Base-by-base conservation (phyloP, 2,888 invertebrate species). In the Orchestes rusci region DNA sequence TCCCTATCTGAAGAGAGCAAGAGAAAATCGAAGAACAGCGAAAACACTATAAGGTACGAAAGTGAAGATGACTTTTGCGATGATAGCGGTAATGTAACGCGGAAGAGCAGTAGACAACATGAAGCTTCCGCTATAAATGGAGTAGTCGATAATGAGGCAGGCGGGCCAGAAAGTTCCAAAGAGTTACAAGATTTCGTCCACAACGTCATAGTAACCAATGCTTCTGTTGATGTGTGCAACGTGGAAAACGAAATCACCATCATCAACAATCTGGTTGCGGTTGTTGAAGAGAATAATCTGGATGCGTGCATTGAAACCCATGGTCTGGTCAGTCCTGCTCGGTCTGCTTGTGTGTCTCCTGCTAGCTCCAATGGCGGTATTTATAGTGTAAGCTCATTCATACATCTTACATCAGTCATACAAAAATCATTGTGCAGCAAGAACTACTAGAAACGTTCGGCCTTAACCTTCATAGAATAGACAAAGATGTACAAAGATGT, bases 401-500 rank as follows among this genome's bases (percentile, higher is more conserved):
- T 31, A n/a, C 7, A 10, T 31, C 13, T 12, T 31, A 31, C 12
- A 31, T 7, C 7, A 10, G 27, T 8, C 27, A 8, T 23, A 23
- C 27, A 23, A 23, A 23, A 34, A 34, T 34, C 1, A 34, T 34
- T 7, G 74, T 73, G 32, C 69, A 92, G 87, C 81, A 80, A 58
- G 92, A 93, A 64, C 67, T 92, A 35, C 70, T 93, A 52, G 91
- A 90, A 59, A 77, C 77, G 27, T 89, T 89, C 57, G 91, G 90
- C 0, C 66, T 92, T 39, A 96, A 96, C 61, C 69, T 95, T 16
- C 94, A 96, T 66, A 78, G 95, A 30, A 95, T 95, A 54, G 95
- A 96, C 63, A 96, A 96, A 66, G 95, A 95, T 66, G 95, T 96
- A 1, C 92, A 92, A 66, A 72, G 95, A 45, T 96, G 95, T 67